Base-by-base conservation (phyloP, 2,888 invertebrate species). In the Actias luna region DNA sequence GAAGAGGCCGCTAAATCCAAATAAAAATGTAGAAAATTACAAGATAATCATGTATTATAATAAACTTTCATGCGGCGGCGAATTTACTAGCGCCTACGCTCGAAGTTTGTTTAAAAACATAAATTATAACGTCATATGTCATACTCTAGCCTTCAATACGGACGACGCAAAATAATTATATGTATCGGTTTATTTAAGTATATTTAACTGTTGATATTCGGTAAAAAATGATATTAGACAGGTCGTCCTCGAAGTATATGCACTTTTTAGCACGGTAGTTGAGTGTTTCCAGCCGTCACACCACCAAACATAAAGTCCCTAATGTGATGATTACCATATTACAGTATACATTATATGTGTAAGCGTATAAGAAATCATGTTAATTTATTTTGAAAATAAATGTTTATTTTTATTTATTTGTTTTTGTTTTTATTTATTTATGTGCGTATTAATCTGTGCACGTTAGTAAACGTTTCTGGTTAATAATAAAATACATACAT, bases 341-440 rank as follows among this genome's bases (percentile, higher is more conserved):
- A 72, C 77, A 79, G 73, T 79, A 73, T 76, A 72, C 67, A 65
- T 69, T n/a, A n/a, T 66, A 71, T 70, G 63, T 70, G 63, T 71
- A 76, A 75, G 72, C 69, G 69, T 72, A 77, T 69, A 74, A 70
- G 64, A 68, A 72, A 80, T 77, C 77, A 71, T 82, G 78, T 84
- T 83, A 83, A 84, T 84, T 84, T 84, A 84, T 83, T 84, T 79
- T 77, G 68, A 80, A 78, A 79, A 80, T 81, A 80, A 76, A 77
- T 66, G 67, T 66, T 73, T 77, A 77, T 80, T 79, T 80, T 80
- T 79, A 76, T 78, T 76, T 75, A 69, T 75, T 73, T 73, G 67
- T 68, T 70, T 71, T 64, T 71, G 70, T 64, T 71, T 65, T 70
- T 46, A 22, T 46, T 18, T 22, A 46, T 69, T 35, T 71, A 62